Conservation (phyloP, 2,797 vertebrate genomes). For the Sparidentex hasta region DNA sequence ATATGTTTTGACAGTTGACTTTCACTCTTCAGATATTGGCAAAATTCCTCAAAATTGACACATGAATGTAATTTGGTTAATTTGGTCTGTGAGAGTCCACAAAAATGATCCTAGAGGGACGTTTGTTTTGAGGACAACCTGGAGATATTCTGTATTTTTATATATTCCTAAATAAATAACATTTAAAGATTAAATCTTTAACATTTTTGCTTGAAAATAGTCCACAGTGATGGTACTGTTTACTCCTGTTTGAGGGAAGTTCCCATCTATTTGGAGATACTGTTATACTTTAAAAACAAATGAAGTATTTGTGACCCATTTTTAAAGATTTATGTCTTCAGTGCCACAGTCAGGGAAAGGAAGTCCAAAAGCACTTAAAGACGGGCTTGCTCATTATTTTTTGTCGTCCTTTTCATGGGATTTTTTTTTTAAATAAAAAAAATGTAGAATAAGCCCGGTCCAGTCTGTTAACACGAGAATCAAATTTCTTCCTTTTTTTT, state of each 20-base stretch:
- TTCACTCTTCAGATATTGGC: too few species aligned
- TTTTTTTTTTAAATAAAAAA: conserved; percentile 2
- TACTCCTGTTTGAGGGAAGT: not conserved
- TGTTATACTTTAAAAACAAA: not conserved
- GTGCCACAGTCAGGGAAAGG: too few species aligned
- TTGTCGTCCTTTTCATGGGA: not conserved
- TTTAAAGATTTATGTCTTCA: not conserved
- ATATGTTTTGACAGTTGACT: too few species aligned
- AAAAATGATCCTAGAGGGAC: not conserved
- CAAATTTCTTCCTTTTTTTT: not conserved
- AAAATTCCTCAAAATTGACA: too few species aligned
- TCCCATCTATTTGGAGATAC: too few species aligned
- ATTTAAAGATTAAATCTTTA: not conserved
- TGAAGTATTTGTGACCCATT: not conserved
- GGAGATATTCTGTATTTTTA: not conserved
- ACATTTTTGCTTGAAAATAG: too few species aligned
- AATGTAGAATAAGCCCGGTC: not conserved
- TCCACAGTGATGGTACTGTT: not conserved
- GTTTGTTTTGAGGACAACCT: not conserved
- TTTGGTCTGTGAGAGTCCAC: not conserved
- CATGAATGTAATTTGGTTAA: too few species aligned
- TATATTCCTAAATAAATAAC: not conserved
- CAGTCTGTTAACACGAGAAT: conserved; percentile 5
- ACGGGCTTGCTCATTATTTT: not conserved
- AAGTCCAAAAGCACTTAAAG: not conserved